These are phyloP conservation scores for Caenorhabditis imperialis DNA, from an alignment of 2,888 invertebrate genomes.

Conservation along the genomic window DNA sequence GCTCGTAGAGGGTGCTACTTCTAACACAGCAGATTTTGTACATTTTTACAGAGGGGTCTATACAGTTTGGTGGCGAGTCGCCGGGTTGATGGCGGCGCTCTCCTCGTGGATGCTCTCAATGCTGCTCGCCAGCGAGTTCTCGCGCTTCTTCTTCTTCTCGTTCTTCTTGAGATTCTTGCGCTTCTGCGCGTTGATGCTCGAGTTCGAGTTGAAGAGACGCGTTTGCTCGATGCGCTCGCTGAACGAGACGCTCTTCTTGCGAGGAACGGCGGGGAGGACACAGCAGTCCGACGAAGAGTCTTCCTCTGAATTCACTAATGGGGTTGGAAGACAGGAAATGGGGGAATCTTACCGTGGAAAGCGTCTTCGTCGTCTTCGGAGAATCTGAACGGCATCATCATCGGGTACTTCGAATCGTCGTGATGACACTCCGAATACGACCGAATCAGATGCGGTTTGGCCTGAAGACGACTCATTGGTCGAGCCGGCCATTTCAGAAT, in stretches of 20 bases:
- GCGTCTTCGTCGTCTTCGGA: constrained; percentile 51
- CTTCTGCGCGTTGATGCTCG: constrained; percentile 42
- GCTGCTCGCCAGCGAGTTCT: constrained; percentile 22
- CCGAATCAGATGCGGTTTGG: constrained; percentile 23
- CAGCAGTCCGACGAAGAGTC: constrained; percentile 28
- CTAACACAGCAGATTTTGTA: constrained; percentile 25
- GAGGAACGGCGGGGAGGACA: constrained; percentile 26
- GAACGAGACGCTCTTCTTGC: constrained; percentile 54
- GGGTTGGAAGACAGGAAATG: background rate
- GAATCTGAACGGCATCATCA: constrained; percentile 37
- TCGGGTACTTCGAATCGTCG: constrained; percentile 12
- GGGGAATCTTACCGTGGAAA: constrained; percentile 31
- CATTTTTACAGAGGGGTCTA: constrained; percentile 44
- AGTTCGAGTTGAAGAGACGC: constrained; percentile 51
- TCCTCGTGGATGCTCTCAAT: constrained; percentile 43
- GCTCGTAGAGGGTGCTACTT: too few species aligned
- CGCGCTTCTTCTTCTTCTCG: constrained; percentile 56
- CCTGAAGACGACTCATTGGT: constrained; percentile 1
- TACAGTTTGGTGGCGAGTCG: constrained; percentile 43
- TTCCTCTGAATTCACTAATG: constrained; percentile 14
- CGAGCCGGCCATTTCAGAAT: constrained; percentile 48
- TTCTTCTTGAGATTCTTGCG: constrained; percentile 49
- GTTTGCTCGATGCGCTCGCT: constrained; percentile 47
- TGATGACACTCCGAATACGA: constrained; percentile 51
- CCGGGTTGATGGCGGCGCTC: constrained; percentile 32